Evolutionary conservation across 2,113 vertebrate genomes (phyloP).

Genomic region (Lampris megalopsis): DNA sequence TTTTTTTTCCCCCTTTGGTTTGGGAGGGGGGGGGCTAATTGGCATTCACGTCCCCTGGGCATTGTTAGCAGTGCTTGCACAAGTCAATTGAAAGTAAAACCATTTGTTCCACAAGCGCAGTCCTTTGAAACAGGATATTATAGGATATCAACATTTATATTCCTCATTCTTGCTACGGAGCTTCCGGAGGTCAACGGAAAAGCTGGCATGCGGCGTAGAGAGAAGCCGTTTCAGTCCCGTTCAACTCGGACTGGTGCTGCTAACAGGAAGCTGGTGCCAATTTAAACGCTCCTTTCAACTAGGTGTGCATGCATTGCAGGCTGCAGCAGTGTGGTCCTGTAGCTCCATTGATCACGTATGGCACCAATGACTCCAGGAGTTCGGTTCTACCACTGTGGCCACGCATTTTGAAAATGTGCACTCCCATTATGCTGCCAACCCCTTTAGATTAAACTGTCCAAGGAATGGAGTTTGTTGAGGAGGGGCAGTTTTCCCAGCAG

Average conservation of each 20-base stretch:
- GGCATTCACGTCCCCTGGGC: background rate
- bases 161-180: background rate
- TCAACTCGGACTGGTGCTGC: background rate
- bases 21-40: too few relatives aligned
- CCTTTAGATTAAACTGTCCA: background rate
- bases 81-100: background rate
- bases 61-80: background rate
- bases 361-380: background rate
- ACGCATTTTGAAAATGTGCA: background rate
- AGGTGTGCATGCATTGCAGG: background rate
- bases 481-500: background rate
- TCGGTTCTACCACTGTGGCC: background rate
- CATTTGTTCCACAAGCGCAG: background rate
- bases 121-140: background rate
- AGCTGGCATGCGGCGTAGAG: background rate
- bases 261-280: slow-evolving; percentile 15
- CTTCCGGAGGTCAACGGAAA: background rate
- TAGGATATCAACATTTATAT: too few relatives aligned
- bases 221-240: background rate
- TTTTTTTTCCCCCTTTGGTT: too few relatives aligned
- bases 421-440: background rate
- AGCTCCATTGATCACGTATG: background rate
- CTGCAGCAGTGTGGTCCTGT: background rate
- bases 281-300: slow-evolving; percentile 16
- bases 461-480: background rate